phyloP scores from a whole-genome alignment of 2,797 vertebrate genomes.

The Tragopan temminckii region DNA sequence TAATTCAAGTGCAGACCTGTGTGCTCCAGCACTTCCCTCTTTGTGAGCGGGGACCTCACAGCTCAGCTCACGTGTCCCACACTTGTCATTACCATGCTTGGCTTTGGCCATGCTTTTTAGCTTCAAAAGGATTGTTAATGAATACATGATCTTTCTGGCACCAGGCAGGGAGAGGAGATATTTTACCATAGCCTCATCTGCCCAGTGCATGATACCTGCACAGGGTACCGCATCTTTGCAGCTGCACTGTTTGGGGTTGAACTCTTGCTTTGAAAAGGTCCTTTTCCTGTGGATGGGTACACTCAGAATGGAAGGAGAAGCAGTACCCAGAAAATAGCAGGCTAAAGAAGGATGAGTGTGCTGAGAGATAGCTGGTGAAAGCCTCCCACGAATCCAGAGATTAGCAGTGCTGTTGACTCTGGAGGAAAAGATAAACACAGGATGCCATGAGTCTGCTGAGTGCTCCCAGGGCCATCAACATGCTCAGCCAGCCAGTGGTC shows the following conservation, averaged over 20 bases:
- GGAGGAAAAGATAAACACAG: not conserved
- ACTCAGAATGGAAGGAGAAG: not conserved
- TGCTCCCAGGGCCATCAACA: not conserved
- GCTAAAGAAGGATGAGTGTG: not conserved
- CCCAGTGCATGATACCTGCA: not conserved
- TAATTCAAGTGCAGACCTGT: too few species aligned
- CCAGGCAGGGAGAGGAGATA: not conserved
- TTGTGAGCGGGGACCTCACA: too few species aligned
- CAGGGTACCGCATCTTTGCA: not conserved
- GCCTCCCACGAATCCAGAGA: not conserved
- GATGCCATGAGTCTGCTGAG: rapidly evolving
- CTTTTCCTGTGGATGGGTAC: rapidly evolving
- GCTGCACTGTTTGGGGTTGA: not conserved
- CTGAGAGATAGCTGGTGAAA: not conserved
- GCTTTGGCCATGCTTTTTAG: not conserved
- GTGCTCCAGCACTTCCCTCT: too few species aligned
- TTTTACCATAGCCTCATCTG: too few species aligned
- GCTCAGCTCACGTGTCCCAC: too few species aligned
- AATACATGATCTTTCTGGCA: not conserved
- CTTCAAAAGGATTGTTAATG: not conserved
- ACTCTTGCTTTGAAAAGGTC: not conserved
- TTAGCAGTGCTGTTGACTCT: not conserved
- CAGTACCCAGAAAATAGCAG: rapidly evolving
- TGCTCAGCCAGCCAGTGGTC: rapidly evolving
- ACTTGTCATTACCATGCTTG: too few species aligned